Percentiles rank a stretch among this genome's conserved stretches.
These are phyloP conservation scores for Corythaeola cristata DNA, from an alignment of 2,113 vertebrate genomes.

Conservation along the genomic window DNA sequence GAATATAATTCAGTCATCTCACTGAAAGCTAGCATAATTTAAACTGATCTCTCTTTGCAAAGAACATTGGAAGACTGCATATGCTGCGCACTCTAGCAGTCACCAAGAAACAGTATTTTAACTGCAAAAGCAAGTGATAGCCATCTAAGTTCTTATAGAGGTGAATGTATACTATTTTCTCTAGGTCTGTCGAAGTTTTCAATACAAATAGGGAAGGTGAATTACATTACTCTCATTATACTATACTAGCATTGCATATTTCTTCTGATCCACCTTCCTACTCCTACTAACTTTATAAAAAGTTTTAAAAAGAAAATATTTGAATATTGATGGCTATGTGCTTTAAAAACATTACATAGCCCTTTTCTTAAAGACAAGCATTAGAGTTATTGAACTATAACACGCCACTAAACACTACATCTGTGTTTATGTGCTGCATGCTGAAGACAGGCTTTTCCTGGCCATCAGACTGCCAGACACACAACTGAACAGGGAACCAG, in stretches of 20 bases:
- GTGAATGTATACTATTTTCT: neutral
- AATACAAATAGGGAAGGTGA: neutral
- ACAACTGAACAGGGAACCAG: neutral
- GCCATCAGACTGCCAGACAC: neutral
- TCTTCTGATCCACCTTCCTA: neutral
- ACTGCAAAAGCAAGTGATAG: neutral
- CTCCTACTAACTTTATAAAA: neutral
- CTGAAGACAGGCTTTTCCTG: neutral
- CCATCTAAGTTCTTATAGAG: neutral
- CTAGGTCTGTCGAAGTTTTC: neutral
- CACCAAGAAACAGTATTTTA: neutral
- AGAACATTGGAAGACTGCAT: neutral
- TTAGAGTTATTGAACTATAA: neutral
- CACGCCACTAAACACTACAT: neutral
- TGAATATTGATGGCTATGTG: neutral
- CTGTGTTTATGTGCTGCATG: accelerated
- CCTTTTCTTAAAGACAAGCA: neutral
- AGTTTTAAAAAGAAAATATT: neutral
- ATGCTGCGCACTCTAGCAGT: neutral
- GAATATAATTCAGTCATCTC: neutral
- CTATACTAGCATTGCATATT: neutral
- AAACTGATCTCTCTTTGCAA: neutral
- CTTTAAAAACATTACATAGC: neutral
- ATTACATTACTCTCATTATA: neutral
- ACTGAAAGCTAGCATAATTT: neutral